These are phyloP conservation scores for Equus przewalskii DNA, from an alignment of 2,113 vertebrate species.

Conservation along the genomic window DNA sequence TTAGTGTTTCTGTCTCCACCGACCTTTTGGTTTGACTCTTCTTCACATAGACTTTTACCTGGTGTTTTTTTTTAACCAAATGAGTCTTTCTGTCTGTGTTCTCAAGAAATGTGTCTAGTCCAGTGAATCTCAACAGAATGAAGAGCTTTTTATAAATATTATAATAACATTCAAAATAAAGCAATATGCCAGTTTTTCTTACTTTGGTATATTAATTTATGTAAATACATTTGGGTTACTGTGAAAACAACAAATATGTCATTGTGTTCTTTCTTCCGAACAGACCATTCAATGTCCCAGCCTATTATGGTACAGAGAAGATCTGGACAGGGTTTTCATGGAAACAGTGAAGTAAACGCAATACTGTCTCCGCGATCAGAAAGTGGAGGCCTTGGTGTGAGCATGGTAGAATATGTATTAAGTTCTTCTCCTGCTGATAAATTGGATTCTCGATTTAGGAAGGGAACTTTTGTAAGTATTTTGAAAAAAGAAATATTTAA, in stretches of 20 bases:
- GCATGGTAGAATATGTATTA: conserved; percentile 99
- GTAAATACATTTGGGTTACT: neutral
- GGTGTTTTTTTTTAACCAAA: neutral
- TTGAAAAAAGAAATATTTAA: conserved; percentile 26
- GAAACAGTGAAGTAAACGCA: conserved; percentile 97
- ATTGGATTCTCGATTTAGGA: conserved; percentile 98
- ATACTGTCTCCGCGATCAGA: conserved; percentile 98
- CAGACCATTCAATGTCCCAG: conserved; percentile 99
- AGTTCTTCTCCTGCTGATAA: conserved; percentile 99
- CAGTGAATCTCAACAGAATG: neutral
- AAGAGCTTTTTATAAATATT: conserved; percentile 28
- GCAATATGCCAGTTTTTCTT: neutral
- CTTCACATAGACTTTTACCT: neutral
- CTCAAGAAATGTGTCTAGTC: conserved; percentile 2
- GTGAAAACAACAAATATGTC: conserved; percentile 17
- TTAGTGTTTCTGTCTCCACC: neutral
- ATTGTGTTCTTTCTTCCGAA: conserved; percentile 80
- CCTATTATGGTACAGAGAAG: conserved; percentile 99
- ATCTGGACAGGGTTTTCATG: conserved; percentile 98
- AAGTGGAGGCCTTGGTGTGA: conserved; percentile 98
- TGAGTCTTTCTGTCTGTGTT: conserved; percentile 27
- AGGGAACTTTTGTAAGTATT: conserved; percentile 97
- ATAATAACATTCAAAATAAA: conserved; percentile 32
- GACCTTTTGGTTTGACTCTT: neutral
- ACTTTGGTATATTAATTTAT: neutral